Base-by-base conservation (phyloP, 2,113 vertebrate genomes). In the Xyrauchen texanus region DNA sequence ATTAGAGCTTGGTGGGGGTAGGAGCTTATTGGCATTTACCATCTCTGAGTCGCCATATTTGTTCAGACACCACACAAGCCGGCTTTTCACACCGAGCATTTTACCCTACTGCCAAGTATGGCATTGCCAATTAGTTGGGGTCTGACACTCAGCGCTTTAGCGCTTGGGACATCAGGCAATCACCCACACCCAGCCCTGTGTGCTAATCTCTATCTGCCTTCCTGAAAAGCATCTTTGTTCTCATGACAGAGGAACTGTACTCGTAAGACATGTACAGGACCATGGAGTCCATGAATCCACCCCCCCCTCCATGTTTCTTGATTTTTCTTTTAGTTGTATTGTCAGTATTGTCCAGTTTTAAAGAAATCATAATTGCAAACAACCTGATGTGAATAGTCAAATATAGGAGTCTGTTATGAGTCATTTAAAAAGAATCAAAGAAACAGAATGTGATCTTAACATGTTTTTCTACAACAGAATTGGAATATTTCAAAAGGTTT, bases 81-180 rank as follows among this genome's bases (percentile, higher is more conserved):
- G 0, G 52, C 21, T 74, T 77, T 58, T 68, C 63, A 64, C 65
- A 21, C 58, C 42, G 77, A 66, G 63, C 75, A 51, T 12, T 47
- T 34, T 68, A 13, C 66, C 21, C 21, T 34, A 34, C 71, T 84
- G 84, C 85, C 87, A 84, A 86, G 82, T 82, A 87, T 83, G 82
- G 89, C 79, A 79, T 82, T 85, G 44, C 87, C 84, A 84, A 86
- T 91, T 87, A 88, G 85, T 66, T 71, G 46, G 47, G 79, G 84
- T 79, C 78, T 85, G 86, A 88, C 82, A 87, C 45, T 61, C 53
- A 53, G 46, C 13, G 60, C 68, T 51, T 73, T 69, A 70, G 76
- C 68, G 2, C 55, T 4, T 58, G 81, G 81, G 87, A 86, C 83
- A 84, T 80, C 63, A 69, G 85, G 76, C 86, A 60, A 61, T 49